These are phyloP conservation scores for Dolomedes plantarius DNA, from an alignment of 2,888 invertebrate genomes.

Conservation along the genomic window DNA sequence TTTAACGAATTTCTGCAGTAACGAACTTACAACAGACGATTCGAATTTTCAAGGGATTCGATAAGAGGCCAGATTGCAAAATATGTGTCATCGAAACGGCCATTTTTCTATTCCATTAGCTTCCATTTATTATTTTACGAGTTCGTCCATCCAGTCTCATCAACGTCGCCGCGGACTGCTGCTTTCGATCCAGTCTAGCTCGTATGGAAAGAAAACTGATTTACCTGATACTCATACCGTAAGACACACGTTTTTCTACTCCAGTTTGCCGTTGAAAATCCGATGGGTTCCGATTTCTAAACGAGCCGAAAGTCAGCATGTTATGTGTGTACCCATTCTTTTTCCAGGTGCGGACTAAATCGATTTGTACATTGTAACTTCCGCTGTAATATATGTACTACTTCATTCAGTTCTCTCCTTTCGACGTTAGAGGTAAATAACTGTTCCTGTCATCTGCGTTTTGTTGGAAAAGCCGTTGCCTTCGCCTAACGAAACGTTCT, in stretches of 20 bases:
- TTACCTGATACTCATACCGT: neutral
- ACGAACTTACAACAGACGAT: too few relatives aligned
- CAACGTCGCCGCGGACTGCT: too few relatives aligned
- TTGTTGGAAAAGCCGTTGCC: neutral
- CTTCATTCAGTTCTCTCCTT: neutral
- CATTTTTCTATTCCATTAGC: too few relatives aligned
- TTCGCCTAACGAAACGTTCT: neutral
- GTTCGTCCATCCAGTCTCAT: too few relatives aligned
- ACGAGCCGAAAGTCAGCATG: neutral
- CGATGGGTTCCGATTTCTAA: neutral
- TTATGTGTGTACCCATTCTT: constrained; percentile 9
- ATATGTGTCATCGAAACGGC: too few relatives aligned
- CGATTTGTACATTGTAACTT: constrained; percentile 9
- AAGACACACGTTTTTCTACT: neutral
- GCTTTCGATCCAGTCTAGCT: neutral
- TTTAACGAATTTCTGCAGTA: too few relatives aligned
- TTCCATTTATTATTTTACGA: too few relatives aligned
- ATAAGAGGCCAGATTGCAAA: too few relatives aligned
- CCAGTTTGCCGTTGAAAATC: neutral
- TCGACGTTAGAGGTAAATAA: neutral
- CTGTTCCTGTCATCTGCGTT: neutral
- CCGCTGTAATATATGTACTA: constrained; percentile 8
- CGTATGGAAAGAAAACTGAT: neutral
- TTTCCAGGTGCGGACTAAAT: neutral
- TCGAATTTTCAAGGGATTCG: too few relatives aligned